phyloP scores from a whole-genome alignment of 2,888 invertebrate species.

The Dione vanillae region DNA sequence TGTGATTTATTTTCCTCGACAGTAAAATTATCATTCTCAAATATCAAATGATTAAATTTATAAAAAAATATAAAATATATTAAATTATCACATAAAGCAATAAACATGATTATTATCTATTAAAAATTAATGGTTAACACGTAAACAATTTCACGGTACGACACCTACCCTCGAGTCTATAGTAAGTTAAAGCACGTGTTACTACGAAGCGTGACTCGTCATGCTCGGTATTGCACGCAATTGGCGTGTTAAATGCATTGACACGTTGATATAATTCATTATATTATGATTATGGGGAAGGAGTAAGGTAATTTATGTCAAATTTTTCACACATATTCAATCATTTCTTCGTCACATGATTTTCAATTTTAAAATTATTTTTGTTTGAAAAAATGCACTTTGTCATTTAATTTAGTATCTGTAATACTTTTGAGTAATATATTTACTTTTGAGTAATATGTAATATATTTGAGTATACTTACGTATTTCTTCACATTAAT shows the following conservation, averaged over 20 bases:
- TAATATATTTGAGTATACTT: too few relatives aligned
- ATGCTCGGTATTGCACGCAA: constrained; percentile 72
- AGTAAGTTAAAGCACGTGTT: constrained; percentile 45
- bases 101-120: constrained; percentile 8
- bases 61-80: not conserved
- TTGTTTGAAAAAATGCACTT: too few relatives aligned
- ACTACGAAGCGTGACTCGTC: constrained; percentile 53
- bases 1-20: too few relatives aligned
- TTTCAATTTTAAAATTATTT: too few relatives aligned
- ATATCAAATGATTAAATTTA: not conserved
- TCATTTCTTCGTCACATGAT: too few relatives aligned
- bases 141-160: constrained; percentile 25
- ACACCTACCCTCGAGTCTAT: constrained; percentile 9
- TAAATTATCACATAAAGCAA: not conserved
- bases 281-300: constrained; percentile 3
- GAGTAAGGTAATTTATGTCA: not conserved
- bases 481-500: too few relatives aligned
- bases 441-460: too few relatives aligned
- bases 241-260: constrained; percentile 59
- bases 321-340: not conserved
- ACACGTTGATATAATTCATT: constrained; percentile 32
- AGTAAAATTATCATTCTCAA: not conserved
- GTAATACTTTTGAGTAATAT: too few relatives aligned
- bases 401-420: too few relatives aligned
- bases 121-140: constrained; percentile 3